Percentiles rank a stretch among this genome's conserved stretches.
Evolutionary conservation across 2,113 vertebrate genomes (phyloP).

Genomic region (Callionymus lyra): DNA sequence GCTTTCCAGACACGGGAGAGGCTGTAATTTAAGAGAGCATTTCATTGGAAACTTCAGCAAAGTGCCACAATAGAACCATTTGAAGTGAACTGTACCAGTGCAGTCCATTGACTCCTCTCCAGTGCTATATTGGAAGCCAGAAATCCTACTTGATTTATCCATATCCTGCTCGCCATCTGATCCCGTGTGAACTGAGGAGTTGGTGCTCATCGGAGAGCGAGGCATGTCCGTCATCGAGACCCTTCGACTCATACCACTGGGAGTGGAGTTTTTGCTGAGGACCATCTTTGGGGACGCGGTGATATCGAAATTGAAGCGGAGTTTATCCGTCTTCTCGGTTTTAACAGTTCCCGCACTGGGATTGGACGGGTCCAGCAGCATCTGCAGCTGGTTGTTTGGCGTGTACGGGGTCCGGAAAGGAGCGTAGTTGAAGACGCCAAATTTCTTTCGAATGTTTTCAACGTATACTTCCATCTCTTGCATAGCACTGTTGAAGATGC

Average conservation of each 20-base stretch:
- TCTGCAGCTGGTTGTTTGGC: slow-evolving; percentile 94
- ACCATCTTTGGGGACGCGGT: slow-evolving; percentile 92
- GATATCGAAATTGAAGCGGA: slow-evolving; percentile 94
- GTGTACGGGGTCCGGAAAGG: slow-evolving; percentile 94
- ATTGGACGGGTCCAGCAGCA: slow-evolving; percentile 87
- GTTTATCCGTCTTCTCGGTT: slow-evolving; percentile 86
- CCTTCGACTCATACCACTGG: slow-evolving; percentile 74
- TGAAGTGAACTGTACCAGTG: slow-evolving; percentile 59
- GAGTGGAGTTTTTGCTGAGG: slow-evolving; percentile 80
- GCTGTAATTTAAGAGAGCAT: slow-evolving; percentile 56
- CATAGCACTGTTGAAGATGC: slow-evolving; percentile 99
- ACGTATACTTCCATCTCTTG: slow-evolving; percentile 98
- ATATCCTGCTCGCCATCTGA: slow-evolving; percentile 88
- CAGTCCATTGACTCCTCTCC: slow-evolving; percentile 97
- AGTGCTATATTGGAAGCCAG: slow-evolving; percentile 85
- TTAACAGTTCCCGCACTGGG: slow-evolving; percentile 84
- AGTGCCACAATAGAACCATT: too few species aligned
- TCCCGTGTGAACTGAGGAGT: slow-evolving; percentile 93
- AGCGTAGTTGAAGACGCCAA: slow-evolving; percentile 94
- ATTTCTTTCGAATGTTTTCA: slow-evolving; percentile 93
- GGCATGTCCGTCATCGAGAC: slow-evolving; percentile 92
- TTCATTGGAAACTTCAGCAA: too few species aligned
- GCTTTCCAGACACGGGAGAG: slow-evolving; percentile 82
- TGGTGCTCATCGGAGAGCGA: slow-evolving; percentile 92
- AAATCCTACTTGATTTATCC: slow-evolving; percentile 77